A percentile compares a stretch with the other conserved stretches of the same genome.
phyloP scores from a whole-genome alignment of 1,140 invertebrate species.

The Coptotermes formosanus region DNA sequence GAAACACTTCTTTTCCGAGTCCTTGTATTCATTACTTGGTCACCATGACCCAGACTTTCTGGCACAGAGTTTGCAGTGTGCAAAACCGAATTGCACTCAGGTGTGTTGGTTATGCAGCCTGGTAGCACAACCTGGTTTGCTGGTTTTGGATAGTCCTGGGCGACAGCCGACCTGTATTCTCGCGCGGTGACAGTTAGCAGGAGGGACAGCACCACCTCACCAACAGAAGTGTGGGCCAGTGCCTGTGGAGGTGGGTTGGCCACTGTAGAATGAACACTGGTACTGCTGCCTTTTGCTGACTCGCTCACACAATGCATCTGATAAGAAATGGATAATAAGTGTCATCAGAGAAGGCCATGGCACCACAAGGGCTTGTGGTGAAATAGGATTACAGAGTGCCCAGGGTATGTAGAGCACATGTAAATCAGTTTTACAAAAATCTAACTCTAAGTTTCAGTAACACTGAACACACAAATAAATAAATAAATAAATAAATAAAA shows the following conservation, averaged over 20 bases:
- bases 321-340: not conserved
- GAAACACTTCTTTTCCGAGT: not conserved
- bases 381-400: too few relatives aligned
- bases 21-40: not conserved
- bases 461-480: too few relatives aligned
- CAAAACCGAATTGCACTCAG: not conserved
- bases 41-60: too few relatives aligned
- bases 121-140: not conserved
- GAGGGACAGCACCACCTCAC: slow-evolving; percentile 25
- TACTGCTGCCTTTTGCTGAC: not conserved
- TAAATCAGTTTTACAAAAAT: too few relatives aligned
- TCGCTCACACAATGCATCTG: not conserved
- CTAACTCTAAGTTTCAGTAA: too few relatives aligned
- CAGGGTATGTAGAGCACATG: too few relatives aligned
- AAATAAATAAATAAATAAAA: too few relatives aligned
- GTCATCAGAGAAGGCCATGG: too few relatives aligned
- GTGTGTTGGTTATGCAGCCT: not conserved
- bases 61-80: too few relatives aligned
- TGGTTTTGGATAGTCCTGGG: not conserved
- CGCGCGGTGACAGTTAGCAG: slow-evolving; percentile 2
- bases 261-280: not conserved
- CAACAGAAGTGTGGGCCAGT: not conserved
- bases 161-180: not conserved
- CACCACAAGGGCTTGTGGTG: too few relatives aligned
- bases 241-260: not conserved